Evolutionary conservation across 2,888 invertebrate genomes (phyloP).

Genomic region (Megalurothrips usitatus): DNA sequence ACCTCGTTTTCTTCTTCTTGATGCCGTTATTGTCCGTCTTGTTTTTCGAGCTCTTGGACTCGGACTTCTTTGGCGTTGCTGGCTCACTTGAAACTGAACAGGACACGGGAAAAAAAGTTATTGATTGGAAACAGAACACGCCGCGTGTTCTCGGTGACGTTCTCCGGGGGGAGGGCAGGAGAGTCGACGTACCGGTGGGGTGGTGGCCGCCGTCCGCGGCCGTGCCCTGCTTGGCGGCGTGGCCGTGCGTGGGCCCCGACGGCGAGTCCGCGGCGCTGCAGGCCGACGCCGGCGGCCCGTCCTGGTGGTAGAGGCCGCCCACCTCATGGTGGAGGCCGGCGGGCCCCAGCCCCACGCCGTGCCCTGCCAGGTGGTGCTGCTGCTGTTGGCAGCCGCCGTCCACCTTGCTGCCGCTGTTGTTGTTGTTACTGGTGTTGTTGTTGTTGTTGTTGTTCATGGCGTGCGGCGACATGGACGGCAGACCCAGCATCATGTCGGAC

Average conservation of each 20-base stretch:
- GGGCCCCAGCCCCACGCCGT: conserved; percentile 36
- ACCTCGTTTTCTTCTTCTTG: conserved; percentile 92
- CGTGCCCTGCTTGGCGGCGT: conserved; percentile 45
- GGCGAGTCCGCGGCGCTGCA: background rate
- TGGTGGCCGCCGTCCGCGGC: conserved; percentile 46
- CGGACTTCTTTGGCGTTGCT: conserved; percentile 57
- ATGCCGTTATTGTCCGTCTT: conserved; percentile 80
- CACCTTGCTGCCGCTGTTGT: conserved; percentile 40
- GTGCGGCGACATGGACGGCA: conserved; percentile 42
- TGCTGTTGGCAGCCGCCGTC: conserved; percentile 41
- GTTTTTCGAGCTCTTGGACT: conserved; percentile 61
- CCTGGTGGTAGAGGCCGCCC: conserved; percentile 5
- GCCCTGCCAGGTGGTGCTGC: conserved; percentile 41
- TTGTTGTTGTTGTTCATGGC: conserved; percentile 45
- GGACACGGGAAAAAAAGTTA: conserved; percentile 27
- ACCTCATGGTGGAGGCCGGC: conserved; percentile 33
- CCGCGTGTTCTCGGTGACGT: background rate
- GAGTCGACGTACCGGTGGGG: conserved; percentile 40
- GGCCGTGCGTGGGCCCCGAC: conserved; percentile 30
- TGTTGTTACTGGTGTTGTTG: conserved; percentile 42
- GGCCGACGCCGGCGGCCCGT: background rate
- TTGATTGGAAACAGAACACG: conserved; percentile 17
- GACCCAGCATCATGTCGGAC: conserved; percentile 44
- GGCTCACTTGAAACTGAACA: conserved; percentile 44
- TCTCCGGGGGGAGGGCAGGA: conserved; percentile 8